Conservation (phyloP, 2,888 invertebrate genomes). For the Phrixothrix hirtus region DNA sequence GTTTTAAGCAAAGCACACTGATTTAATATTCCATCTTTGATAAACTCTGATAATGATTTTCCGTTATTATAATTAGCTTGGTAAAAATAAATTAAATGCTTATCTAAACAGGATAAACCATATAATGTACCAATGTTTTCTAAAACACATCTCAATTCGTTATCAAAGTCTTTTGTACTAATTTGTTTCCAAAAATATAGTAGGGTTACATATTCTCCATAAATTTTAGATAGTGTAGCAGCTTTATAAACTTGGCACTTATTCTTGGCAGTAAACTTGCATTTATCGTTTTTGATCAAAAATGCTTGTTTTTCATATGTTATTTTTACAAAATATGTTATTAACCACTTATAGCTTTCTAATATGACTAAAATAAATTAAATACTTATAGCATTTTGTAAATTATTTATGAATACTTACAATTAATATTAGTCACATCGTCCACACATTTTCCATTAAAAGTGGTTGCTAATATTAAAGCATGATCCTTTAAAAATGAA, state of each 20-base stretch:
- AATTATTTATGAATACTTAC: too few relatives aligned
- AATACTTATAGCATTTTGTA: too few relatives aligned
- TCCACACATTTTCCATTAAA: constrained; percentile 46
- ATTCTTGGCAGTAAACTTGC: constrained; percentile 77
- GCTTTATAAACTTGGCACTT: constrained; percentile 82
- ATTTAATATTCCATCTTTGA: constrained; percentile 70
- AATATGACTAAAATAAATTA: constrained; percentile 69
- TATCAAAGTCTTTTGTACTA: constrained; percentile 48
- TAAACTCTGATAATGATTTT: constrained; percentile 59
- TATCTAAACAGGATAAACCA: constrained; percentile 63
- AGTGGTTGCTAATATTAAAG: constrained; percentile 56
- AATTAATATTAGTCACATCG: constrained; percentile 51
- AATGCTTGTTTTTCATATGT: constrained; percentile 66
- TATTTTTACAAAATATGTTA: constrained; percentile 75
- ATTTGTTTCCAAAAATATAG: constrained; percentile 59
- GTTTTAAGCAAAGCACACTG: constrained; percentile 72
- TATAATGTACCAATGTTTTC: constrained; percentile 61
- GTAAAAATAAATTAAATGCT: constrained; percentile 65
- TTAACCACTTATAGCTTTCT: constrained; percentile 80
- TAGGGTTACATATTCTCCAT: constrained; percentile 71
- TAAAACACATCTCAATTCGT: constrained; percentile 53
- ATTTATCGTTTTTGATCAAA: constrained; percentile 59
- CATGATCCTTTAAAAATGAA: constrained; percentile 64
- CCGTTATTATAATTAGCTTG: constrained; percentile 58
- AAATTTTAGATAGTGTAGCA: constrained; percentile 73